Conservation (phyloP, 2,797 vertebrate species). For the Perdix hodgsoniae region DNA sequence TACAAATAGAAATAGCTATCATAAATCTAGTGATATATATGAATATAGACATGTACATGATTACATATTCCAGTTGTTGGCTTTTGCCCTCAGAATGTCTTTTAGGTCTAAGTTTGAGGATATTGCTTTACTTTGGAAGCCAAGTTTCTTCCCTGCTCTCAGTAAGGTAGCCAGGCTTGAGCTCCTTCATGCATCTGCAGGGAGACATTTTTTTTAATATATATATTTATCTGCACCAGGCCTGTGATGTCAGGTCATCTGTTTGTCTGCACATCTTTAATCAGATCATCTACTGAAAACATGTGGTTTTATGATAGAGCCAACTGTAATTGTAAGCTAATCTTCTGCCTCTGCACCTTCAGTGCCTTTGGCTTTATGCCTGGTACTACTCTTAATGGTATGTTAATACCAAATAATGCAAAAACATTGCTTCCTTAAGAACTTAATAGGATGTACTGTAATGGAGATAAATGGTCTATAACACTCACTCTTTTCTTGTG, state of each 20-base stretch:
- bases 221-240: not conserved
- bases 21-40: not conserved
- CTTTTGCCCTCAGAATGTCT: not conserved
- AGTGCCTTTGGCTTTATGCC: not conserved
- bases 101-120: not conserved
- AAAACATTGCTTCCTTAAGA: not conserved
- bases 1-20: not conserved
- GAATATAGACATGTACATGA: not conserved
- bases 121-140: not conserved
- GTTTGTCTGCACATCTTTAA: not conserved
- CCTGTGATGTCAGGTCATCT: not conserved
- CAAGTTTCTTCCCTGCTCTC: not conserved
- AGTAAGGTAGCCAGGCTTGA: not conserved
- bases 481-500: not conserved
- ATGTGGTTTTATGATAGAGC: not conserved
- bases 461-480: not conserved
- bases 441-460: not conserved
- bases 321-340: not conserved
- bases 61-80: not conserved
- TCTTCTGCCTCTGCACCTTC: slow-evolving; percentile 31
- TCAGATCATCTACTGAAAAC: slow-evolving; percentile 15
- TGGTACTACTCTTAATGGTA: not conserved
- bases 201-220: not conserved
- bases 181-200: not conserved
- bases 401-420: slow-evolving; percentile 31